Evolutionary conservation across 2,888 invertebrate genomes (phyloP).

Genomic region (Sphinx pinastri): DNA sequence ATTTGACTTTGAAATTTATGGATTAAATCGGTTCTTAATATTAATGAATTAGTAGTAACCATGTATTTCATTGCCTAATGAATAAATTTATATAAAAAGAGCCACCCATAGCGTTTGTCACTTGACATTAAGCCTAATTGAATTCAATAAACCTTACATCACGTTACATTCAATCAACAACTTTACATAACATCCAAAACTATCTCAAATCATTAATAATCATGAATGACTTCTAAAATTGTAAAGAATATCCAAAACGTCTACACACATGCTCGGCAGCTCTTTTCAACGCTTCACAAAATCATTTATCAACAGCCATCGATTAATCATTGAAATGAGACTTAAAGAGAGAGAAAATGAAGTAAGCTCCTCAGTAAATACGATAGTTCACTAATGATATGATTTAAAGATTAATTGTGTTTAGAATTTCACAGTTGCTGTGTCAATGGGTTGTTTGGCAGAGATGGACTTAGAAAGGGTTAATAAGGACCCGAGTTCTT

Average conservation of each 20-base stretch:
- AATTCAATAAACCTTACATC: constrained; percentile 16
- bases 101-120: constrained; percentile 23
- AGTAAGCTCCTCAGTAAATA: constrained; percentile 77
- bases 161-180: constrained; percentile 6
- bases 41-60: no score
- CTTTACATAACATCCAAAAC: constrained; percentile 7
- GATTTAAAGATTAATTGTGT: constrained; percentile 80
- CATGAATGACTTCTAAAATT: constrained; percentile 77
- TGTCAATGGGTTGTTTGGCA: constrained; percentile 54
- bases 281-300: constrained; percentile 71
- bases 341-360: constrained; percentile 83
- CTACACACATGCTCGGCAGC: constrained; percentile 66
- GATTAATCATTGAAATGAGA: constrained; percentile 82
- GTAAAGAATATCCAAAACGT: constrained; percentile 65
- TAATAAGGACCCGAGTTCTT: background rate
- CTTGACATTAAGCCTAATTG: background rate
- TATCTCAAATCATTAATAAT: constrained; percentile 67
- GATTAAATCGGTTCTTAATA: no score
- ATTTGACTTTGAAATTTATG: no score
- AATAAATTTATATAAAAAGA: background rate
- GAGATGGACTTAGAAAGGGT: background rate
- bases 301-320: constrained; percentile 72
- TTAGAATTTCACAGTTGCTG: constrained; percentile 62
- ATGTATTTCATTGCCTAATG: no score
- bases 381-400: constrained; percentile 72